phyloP scores from a whole-genome alignment of 2,888 invertebrate species.

The Pseudanteris insignis region DNA sequence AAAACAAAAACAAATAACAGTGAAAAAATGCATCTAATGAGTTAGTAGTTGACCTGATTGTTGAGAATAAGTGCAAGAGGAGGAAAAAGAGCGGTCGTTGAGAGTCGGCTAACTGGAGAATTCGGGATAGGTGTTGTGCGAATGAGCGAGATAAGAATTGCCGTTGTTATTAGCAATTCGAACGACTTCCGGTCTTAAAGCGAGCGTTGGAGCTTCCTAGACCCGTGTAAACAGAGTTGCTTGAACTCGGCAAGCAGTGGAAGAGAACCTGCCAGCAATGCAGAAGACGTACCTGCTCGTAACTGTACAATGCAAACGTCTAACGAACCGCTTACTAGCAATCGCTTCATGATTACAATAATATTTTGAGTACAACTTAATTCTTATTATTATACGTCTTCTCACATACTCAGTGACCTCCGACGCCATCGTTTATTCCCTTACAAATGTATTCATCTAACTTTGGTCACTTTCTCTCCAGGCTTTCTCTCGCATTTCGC shows the following conservation, averaged over 20 bases:
- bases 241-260: conserved; percentile 54
- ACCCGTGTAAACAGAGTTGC: conserved; percentile 56
- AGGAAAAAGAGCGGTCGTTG: conserved; percentile 7
- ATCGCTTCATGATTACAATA: conserved; percentile 10
- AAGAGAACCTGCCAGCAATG: conserved; percentile 40
- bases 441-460: too few species aligned
- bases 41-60: conserved; percentile 20
- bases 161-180: conserved; percentile 60
- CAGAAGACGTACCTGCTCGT: conserved; percentile 27
- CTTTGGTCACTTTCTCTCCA: too few species aligned
- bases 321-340: conserved; percentile 5
- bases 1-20: conserved; percentile 5
- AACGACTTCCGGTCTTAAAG: conserved; percentile 59
- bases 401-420: conserved; percentile 12
- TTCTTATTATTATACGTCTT: conserved; percentile 20
- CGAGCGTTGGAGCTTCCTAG: conserved; percentile 35
- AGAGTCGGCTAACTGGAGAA: conserved; percentile 44
- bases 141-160: conserved; percentile 52
- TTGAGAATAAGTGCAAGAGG: not conserved
- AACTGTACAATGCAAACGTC: conserved; percentile 39
- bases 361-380: conserved; percentile 23
- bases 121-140: conserved; percentile 54
- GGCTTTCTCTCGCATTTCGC: too few species aligned
- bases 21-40: conserved; percentile 1
- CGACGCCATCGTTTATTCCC: not conserved